phyloP scores from a whole-genome alignment of 1,140 invertebrate genomes.

The Bombus picipes region DNA sequence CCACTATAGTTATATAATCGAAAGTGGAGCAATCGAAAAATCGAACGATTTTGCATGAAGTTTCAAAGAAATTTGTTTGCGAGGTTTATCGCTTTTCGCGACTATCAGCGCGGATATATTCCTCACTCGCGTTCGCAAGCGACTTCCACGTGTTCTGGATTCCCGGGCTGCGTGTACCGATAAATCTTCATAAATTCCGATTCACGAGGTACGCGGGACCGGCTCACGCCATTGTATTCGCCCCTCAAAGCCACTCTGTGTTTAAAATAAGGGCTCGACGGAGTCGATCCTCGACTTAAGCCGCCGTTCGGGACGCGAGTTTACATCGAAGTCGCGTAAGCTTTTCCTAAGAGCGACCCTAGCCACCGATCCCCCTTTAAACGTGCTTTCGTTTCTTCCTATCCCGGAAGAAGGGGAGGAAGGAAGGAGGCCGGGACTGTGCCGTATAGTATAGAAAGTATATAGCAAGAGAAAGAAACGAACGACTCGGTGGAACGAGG shows the following conservation, averaged over 20 bases:
- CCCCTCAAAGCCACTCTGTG: slow-evolving; percentile 41
- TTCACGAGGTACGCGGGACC: slow-evolving; percentile 38
- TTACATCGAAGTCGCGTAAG: slow-evolving; percentile 49
- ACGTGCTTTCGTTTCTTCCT: slow-evolving; percentile 8
- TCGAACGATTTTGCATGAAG: not conserved
- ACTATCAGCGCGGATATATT: not conserved
- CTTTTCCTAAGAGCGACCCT: slow-evolving; percentile 35
- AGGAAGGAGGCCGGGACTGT: not conserved
- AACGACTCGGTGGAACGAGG: not conserved
- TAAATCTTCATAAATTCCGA: slow-evolving; percentile 57
- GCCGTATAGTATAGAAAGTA: too few relatives aligned
- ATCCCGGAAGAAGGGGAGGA: not conserved
- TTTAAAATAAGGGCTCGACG: slow-evolving; percentile 48
- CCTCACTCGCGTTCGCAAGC: not conserved
- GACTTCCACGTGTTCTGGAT: slow-evolving; percentile 22
- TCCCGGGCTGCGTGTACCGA: slow-evolving; percentile 33
- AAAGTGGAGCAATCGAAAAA: not conserved
- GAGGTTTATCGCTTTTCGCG: not conserved
- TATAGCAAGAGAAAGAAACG: not conserved
- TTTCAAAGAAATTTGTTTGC: not conserved
- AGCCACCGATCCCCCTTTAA: slow-evolving; percentile 11
- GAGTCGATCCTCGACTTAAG: slow-evolving; percentile 52
- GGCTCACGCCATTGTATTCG: slow-evolving; percentile 38
- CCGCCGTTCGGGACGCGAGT: slow-evolving; percentile 32
- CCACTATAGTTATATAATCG: not conserved